A percentile compares a stretch with the other conserved stretches of the same genome.
phyloP scores from a whole-genome alignment of 2,888 invertebrate genomes.

The Gymnocheta viridis region DNA sequence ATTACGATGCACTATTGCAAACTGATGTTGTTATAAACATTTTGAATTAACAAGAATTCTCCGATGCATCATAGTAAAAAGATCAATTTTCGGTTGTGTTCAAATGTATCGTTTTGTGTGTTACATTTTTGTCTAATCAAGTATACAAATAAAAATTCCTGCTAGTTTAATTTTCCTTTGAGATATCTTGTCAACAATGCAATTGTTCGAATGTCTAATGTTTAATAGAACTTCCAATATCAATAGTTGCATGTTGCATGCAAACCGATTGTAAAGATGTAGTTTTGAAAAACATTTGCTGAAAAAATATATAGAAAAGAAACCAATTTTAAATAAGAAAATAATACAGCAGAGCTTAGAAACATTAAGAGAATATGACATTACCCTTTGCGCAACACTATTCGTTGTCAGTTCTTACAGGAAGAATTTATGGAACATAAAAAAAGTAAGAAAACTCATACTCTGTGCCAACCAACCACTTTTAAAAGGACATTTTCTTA shows the following conservation, averaged over 20 bases:
- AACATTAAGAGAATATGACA: slow-evolving; percentile 57
- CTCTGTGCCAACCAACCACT: slow-evolving; percentile 37
- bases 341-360: slow-evolving; percentile 9
- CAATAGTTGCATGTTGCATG: slow-evolving; percentile 50
- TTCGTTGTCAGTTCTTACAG: slow-evolving; percentile 51
- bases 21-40: background rate
- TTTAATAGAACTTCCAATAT: slow-evolving; percentile 49
- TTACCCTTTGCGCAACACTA: slow-evolving; percentile 59
- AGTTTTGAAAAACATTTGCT: slow-evolving; percentile 27
- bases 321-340: background rate
- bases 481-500: background rate
- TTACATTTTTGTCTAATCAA: slow-evolving; percentile 1
- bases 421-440: background rate
- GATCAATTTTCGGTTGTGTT: background rate
- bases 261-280: slow-evolving; percentile 21
- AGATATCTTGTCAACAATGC: slow-evolving; percentile 55
- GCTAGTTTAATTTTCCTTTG: slow-evolving; percentile 56
- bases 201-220: slow-evolving; percentile 52
- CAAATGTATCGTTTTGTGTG: background rate
- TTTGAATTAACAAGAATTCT: slow-evolving; percentile 13
- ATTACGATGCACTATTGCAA: background rate
- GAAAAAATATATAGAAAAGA: background rate
- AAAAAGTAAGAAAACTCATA: slow-evolving; percentile 17
- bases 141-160: slow-evolving; percentile 28
- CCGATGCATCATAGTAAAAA: background rate